These are phyloP conservation scores for Anthopleura sola DNA, from an alignment of 64 coral and sea anemone species.

Conservation along the genomic window DNA sequence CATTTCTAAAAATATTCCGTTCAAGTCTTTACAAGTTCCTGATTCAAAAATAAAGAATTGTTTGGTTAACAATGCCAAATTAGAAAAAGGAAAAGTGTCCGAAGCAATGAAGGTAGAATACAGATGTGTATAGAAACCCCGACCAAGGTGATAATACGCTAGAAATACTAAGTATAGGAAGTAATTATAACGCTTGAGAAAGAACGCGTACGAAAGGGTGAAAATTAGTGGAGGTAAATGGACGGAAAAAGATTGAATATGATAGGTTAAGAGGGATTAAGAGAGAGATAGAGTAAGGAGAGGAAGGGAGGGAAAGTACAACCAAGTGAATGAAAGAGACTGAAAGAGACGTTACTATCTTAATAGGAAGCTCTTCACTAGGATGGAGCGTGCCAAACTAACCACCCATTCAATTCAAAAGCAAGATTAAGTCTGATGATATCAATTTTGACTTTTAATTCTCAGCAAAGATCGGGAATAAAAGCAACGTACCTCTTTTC, in stretches of 20 bases:
- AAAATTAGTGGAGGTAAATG: neutral
- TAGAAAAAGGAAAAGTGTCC: neutral
- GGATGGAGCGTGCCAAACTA: neutral
- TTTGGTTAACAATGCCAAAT: neutral
- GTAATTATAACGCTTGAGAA: neutral
- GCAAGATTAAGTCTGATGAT: too few relatives aligned
- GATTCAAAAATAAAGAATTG: neutral
- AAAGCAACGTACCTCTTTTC: neutral
- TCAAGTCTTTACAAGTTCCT: neutral
- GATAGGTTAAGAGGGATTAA: constrained; percentile 3
- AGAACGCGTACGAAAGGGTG: neutral
- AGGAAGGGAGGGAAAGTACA: neutral
- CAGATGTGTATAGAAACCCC: neutral
- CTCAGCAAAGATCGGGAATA: neutral
- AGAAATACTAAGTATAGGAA: neutral
- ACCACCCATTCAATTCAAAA: too few relatives aligned
- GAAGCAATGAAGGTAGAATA: neutral
- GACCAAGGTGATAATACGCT: neutral
- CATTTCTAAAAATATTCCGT: neutral
- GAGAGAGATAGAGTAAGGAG: neutral
- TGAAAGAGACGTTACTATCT: neutral
- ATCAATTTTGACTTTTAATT: neutral
- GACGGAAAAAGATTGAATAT: neutral
- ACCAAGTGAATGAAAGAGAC: neutral
- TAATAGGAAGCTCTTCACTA: neutral